phyloP scores from a whole-genome alignment of 92 coral and sea anemone species.

The Palythoa grandis region DNA sequence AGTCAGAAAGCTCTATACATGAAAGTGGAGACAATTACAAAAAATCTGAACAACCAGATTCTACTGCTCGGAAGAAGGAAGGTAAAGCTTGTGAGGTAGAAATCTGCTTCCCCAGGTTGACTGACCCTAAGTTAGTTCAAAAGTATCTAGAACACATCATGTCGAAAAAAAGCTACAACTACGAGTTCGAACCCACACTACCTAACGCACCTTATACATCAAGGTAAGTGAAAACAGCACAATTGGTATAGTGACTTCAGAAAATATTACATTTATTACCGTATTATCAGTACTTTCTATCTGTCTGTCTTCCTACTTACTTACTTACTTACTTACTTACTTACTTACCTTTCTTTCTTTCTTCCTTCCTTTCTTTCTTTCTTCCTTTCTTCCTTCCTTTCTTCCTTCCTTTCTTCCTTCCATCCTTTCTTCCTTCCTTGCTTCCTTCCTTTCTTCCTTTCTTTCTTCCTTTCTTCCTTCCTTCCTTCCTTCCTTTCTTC shows the following conservation, averaged over 20 bases:
- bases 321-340: too few species aligned
- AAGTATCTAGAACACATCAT: constrained; percentile 17
- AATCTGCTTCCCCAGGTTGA: neutral
- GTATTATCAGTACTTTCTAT: neutral
- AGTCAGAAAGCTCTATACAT: neutral
- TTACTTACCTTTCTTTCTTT: too few species aligned
- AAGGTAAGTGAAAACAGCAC: constrained; percentile 4
- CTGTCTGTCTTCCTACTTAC: neutral
- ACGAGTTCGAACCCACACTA: neutral
- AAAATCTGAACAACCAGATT: neutral
- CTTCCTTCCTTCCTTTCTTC: neutral
- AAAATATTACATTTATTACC: neutral
- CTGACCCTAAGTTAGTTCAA: neutral
- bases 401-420: too few species aligned
- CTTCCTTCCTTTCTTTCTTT: too few species aligned
- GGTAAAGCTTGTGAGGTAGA: constrained; percentile 13
- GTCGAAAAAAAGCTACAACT: neutral
- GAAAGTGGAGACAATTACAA: neutral
- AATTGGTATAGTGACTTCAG: neutral
- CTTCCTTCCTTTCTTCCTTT: too few species aligned
- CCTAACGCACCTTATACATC: constrained; percentile 15
- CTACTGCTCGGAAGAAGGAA: neutral
- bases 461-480: too few species aligned
- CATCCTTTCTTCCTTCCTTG: too few species aligned
- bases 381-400: too few species aligned